phyloP scores from a whole-genome alignment of 2,797 vertebrate species.

The Dryobates pubescens region DNA sequence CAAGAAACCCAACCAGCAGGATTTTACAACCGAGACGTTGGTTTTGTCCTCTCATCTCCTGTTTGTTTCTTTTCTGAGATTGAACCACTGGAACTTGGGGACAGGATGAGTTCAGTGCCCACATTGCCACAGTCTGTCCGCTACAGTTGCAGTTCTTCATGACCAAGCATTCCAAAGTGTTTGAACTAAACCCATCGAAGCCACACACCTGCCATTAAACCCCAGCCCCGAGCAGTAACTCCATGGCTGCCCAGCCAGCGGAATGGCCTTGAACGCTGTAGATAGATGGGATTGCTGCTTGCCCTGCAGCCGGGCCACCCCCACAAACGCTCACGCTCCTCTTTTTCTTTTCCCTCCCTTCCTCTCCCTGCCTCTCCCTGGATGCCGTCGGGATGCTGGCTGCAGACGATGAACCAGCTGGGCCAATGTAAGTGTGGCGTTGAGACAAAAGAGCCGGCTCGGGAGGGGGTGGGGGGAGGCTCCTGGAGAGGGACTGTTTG shows the following conservation, averaged over 20 bases:
- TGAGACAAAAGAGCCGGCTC: too few relatives aligned
- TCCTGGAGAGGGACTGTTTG: background rate
- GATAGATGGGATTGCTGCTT: constrained; percentile 68
- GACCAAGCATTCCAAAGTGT: constrained; percentile 80
- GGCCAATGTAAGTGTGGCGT: constrained; percentile 89
- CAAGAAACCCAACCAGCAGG: constrained; percentile 85
- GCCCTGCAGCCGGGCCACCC: background rate
- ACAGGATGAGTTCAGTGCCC: constrained; percentile 79
- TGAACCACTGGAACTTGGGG: constrained; percentile 89
- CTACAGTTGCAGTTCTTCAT: constrained; percentile 87
- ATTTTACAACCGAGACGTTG: constrained; percentile 88
- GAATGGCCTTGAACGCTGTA: constrained; percentile 80
- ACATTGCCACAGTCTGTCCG: constrained; percentile 81
- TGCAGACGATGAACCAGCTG: constrained; percentile 96
- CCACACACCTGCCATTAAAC: constrained; percentile 81
- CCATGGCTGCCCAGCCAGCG: constrained; percentile 78
- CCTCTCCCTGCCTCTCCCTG: constrained; percentile 72
- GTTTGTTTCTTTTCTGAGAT: constrained; percentile 76
- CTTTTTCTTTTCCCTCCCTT: constrained; percentile 57
- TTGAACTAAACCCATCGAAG: constrained; percentile 81
- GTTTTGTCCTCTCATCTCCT: constrained; percentile 85
- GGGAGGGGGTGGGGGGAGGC: background rate
- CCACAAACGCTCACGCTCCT: constrained; percentile 53
- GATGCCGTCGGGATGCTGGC: constrained; percentile 17
- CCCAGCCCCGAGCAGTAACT: constrained; percentile 74